Percentiles rank a stretch among this genome's conserved stretches.
These are phyloP conservation scores for Phengaris alcon DNA, from an alignment of 2,888 invertebrate genomes.

Conservation along the genomic window DNA sequence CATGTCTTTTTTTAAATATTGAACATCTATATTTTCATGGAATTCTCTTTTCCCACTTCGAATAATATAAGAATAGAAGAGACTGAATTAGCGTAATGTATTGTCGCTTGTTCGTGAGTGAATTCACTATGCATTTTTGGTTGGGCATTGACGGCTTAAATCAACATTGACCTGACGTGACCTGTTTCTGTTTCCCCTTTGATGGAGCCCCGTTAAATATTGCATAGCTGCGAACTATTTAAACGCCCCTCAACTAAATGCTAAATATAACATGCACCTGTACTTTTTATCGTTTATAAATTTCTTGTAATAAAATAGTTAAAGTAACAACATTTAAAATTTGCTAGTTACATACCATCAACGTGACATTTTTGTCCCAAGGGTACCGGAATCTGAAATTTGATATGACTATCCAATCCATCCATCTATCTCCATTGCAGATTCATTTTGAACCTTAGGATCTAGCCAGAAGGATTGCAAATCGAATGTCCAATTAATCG, in stretches of 20 bases:
- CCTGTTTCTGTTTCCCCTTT: conserved; percentile 17
- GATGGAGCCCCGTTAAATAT: conserved; percentile 4
- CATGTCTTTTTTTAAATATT: background rate
- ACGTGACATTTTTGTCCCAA: background rate
- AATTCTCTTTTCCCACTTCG: background rate
- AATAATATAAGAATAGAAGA: background rate
- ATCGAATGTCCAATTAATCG: background rate
- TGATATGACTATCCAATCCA: conserved; percentile 12
- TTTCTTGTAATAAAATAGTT: too few relatives aligned
- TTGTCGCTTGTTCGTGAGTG: background rate
- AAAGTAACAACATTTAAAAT: too few relatives aligned
- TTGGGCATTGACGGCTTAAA: conserved; percentile 4
- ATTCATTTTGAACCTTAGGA: conserved; percentile 6
- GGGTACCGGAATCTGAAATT: background rate
- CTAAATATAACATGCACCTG: background rate
- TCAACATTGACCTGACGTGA: conserved; percentile 21
- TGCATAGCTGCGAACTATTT: background rate
- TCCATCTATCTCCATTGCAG: background rate
- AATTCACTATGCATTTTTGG: conserved; percentile 5
- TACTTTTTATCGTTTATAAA: background rate
- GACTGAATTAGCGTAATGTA: background rate
- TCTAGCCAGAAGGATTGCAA: background rate
- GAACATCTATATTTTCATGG: background rate
- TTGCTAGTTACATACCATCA: background rate
- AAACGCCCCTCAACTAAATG: background rate